Evolutionary conservation across 2,888 invertebrate genomes (phyloP), one percentile per base, ranked within the genome.

Genomic region (Caenorhabditis becei): DNA sequence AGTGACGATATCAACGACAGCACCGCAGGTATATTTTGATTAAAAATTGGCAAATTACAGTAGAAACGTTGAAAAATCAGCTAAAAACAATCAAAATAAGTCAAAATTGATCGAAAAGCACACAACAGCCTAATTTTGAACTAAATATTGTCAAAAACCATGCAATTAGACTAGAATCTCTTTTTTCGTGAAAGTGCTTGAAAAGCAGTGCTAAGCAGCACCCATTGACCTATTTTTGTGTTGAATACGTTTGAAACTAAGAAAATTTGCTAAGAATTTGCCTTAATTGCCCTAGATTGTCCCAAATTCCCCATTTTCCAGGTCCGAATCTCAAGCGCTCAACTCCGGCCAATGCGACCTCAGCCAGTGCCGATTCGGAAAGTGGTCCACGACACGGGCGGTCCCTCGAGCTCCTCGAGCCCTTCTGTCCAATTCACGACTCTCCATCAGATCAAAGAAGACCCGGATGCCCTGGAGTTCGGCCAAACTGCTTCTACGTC

Each of bases 1-100:
- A 11, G 79, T 83, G 20, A 79, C 83, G 0, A 80, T 83, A 35
- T 70, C 83, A 7, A 62, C 83, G 8, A 77, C 54, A n/a, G n/a
- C n/a, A 8, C 58, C 70, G 8, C 80, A 80, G 56, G 74, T 80
- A 23, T 26, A 20, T 28, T 37, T 35, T 69, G 23, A 3, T 26
- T n/a, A n/a, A n/a, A n/a, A n/a, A n/a, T n/a, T n/a, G n/a, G n/a
- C n/a, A n/a, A n/a, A n/a, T n/a, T n/a, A n/a, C n/a, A n/a, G n/a
- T n/a, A n/a, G n/a, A n/a, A n/a, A n/a, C n/a, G 24, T 3, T 24
- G 26, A 28, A 56, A 49, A 49, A 18, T 18, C 16, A 23, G 35
- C n/a, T 32, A 51, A n/a, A n/a, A n/a, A n/a, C n/a, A n/a, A n/a
- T n/a, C n/a, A n/a, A n/a, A n/a, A n/a, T n/a, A n/a, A n/a, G n/a